Conservation (phyloP, 2,797 vertebrate genomes). For the Acipenser transmontanus region DNA sequence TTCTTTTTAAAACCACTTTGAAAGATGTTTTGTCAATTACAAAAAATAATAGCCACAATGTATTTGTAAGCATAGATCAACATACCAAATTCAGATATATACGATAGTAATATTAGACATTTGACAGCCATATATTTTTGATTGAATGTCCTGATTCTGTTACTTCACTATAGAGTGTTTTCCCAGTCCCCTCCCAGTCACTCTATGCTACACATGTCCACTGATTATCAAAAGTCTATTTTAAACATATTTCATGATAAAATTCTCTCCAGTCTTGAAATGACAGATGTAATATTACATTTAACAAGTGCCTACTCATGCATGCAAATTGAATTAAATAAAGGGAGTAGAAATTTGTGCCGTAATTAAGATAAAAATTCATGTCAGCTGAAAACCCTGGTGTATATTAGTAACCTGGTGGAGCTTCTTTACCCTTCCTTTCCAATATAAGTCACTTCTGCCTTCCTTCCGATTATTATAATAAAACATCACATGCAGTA, state of each 20-base stretch:
- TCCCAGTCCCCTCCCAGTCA: slow-evolving; percentile 21
- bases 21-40: no score
- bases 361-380: slow-evolving; percentile 82
- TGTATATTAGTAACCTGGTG: slow-evolving; percentile 67
- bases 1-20: no score
- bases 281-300: slow-evolving; percentile 81
- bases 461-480: slow-evolving; percentile 22
- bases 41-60: no score
- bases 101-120: no score
- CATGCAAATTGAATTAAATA: slow-evolving; percentile 82
- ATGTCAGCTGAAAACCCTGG: slow-evolving; percentile 67
- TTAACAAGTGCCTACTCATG: slow-evolving; percentile 76
- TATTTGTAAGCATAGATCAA: no score
- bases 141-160: no score
- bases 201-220: slow-evolving; percentile 24
- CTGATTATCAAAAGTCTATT: slow-evolving; percentile 62
- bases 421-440: slow-evolving; percentile 52
- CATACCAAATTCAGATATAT: no score
- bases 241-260: slow-evolving; percentile 47
- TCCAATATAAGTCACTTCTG: slow-evolving; percentile 17
- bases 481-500: slow-evolving; percentile 16
- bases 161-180: slow-evolving; percentile 14
- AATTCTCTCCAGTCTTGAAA: slow-evolving; percentile 33
- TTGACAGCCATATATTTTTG: no score
- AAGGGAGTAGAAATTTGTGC: slow-evolving; percentile 73